phyloP scores from a whole-genome alignment of 2,797 vertebrate species.

The Loriculus beryllinus region DNA sequence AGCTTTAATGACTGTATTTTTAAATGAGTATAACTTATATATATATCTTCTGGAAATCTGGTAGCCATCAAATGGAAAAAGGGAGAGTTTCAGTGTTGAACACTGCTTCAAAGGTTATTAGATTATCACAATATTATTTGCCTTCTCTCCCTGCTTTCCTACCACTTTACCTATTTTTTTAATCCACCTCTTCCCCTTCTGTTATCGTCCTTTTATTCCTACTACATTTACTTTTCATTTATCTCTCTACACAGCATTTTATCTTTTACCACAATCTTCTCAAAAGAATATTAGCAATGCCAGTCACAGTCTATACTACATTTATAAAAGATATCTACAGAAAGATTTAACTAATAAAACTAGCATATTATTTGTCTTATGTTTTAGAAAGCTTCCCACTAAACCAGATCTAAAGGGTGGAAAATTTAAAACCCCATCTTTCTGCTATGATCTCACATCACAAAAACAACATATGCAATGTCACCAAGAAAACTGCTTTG shows the following conservation, averaged over 20 bases:
- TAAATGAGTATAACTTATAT: background rate
- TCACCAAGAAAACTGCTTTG: rapidly evolving
- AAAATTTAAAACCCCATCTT: background rate
- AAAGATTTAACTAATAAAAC: background rate
- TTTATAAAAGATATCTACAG: background rate
- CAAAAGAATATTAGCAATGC: background rate
- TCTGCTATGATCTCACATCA: background rate
- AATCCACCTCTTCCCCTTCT: background rate
- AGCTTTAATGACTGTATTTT: background rate
- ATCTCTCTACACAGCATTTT: background rate
- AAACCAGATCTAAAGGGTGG: background rate
- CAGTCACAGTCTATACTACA: background rate
- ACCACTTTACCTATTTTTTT: background rate
- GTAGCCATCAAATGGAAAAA: background rate
- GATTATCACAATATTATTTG: background rate
- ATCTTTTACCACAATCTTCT: background rate
- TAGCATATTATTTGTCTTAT: background rate
- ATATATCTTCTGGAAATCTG: background rate
- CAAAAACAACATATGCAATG: rapidly evolving
- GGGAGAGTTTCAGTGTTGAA: background rate
- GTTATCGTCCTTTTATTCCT: background rate
- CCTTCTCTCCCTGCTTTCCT: background rate
- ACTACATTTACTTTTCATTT: background rate
- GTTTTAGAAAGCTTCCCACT: background rate
- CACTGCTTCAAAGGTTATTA: background rate